A percentile compares a stretch with the other conserved stretches of the same genome.
phyloP scores from a whole-genome alignment of 2,888 invertebrate species.

The Ormia ochracea region DNA sequence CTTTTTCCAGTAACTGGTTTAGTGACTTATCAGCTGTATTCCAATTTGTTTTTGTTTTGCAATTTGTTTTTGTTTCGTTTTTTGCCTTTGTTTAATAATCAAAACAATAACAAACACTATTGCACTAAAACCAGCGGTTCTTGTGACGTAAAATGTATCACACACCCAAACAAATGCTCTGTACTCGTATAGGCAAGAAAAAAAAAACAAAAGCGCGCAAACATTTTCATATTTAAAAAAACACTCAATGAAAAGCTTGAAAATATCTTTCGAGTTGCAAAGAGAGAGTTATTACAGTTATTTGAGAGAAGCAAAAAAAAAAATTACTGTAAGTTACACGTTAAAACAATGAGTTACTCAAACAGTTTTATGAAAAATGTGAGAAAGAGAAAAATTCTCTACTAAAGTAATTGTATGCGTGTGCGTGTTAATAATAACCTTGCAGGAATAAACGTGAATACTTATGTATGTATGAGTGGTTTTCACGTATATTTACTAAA shows the following conservation, averaged over 20 bases:
- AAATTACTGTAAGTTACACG: neutral
- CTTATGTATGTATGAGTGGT: neutral
- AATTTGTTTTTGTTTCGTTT: neutral
- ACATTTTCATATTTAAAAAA: slow-evolving; percentile 5
- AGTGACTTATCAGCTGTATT: too few species aligned
- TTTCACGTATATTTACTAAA: neutral
- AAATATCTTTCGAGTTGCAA: neutral
- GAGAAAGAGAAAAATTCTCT: neutral
- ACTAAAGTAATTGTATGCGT: neutral
- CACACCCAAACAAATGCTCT: slow-evolving; percentile 9
- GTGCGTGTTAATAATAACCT: slow-evolving; percentile 41
- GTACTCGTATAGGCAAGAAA: neutral
- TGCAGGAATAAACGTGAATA: slow-evolving; percentile 23
- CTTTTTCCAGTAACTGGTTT: too few species aligned
- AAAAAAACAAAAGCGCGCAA: neutral
- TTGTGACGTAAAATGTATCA: slow-evolving; percentile 58
- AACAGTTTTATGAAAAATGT: neutral
- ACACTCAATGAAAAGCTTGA: slow-evolving; percentile 57
- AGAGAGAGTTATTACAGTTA: neutral
- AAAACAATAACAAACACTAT: slow-evolving; percentile 43
- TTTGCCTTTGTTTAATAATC: neutral
- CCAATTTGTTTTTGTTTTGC: neutral
- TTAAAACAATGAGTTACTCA: neutral
- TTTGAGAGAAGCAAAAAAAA: neutral
- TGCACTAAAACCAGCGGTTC: slow-evolving; percentile 39